Conservation (phyloP, 1,140 invertebrate species). For the Bemisia tabaci region DNA sequence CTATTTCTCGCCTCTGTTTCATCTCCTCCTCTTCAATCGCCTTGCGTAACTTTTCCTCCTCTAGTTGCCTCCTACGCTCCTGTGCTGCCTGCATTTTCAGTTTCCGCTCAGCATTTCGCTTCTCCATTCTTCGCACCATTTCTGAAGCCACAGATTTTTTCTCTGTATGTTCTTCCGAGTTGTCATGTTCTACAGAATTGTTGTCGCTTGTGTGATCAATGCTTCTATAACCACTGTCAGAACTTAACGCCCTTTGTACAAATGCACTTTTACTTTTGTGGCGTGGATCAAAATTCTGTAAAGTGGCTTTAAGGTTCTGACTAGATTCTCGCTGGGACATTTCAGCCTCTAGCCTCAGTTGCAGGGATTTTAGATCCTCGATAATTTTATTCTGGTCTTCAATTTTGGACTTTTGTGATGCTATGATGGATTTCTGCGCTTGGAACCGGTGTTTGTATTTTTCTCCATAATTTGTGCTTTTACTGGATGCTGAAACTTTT, state of each 20-base stretch:
- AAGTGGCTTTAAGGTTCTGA: not conserved
- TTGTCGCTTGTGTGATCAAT: not conserved
- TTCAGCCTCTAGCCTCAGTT: not conserved
- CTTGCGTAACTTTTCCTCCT: not conserved
- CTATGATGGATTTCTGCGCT: not conserved
- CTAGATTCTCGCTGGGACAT: not conserved
- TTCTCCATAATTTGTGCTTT: not conserved
- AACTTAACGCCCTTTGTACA: not conserved
- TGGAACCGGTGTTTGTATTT: not conserved
- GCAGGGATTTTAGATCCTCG: not conserved
- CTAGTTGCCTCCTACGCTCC: not conserved
- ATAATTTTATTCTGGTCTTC: not conserved
- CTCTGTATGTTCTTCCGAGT: not conserved
- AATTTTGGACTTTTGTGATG: not conserved
- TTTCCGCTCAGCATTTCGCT: not conserved
- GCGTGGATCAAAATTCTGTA: not conserved
- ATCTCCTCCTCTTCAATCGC: not conserved
- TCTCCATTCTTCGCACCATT: not conserved
- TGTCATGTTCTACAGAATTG: not conserved
- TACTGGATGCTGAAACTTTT: not conserved
- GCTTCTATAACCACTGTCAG: not conserved
- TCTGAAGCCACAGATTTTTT: not conserved
- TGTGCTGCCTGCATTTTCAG: not conserved
- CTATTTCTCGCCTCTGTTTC: not conserved
- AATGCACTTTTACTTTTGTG: not conserved